phyloP scores from a whole-genome alignment of 2,797 vertebrate genomes.

The Rhynchonycteris naso region DNA sequence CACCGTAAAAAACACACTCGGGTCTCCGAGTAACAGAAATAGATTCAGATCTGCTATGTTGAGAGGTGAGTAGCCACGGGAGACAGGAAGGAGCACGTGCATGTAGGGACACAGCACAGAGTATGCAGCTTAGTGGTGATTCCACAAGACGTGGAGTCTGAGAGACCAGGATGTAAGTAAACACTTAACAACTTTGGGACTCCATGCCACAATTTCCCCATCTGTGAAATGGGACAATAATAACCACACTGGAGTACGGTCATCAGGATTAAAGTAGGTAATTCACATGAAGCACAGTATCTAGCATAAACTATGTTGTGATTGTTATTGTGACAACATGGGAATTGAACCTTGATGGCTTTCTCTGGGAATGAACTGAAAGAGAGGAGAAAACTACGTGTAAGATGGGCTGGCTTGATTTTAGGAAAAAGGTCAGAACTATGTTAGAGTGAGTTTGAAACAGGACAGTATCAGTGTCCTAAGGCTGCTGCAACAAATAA shows the following conservation, averaged over 20 bases:
- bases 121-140: no score
- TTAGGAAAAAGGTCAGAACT: background rate
- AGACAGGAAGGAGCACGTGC: background rate
- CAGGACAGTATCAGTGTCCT: background rate
- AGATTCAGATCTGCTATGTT: background rate
- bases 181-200: background rate
- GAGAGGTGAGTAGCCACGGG: background rate
- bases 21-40: background rate
- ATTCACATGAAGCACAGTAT: background rate
- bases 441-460: background rate
- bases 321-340: background rate
- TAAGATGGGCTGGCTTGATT: background rate
- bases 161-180: background rate
- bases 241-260: rapidly evolving
- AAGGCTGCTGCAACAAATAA: background rate
- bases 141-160: background rate
- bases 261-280: background rate
- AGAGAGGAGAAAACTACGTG: background rate
- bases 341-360: background rate
- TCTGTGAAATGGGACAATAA: background rate
- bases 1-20: conserved; percentile 37
- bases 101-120: background rate
- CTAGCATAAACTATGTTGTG: background rate
- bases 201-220: background rate
- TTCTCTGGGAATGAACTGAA: background rate